These are phyloP conservation scores for Polyodon spathula DNA, from an alignment of 2,113 vertebrate species.

Conservation along the genomic window DNA sequence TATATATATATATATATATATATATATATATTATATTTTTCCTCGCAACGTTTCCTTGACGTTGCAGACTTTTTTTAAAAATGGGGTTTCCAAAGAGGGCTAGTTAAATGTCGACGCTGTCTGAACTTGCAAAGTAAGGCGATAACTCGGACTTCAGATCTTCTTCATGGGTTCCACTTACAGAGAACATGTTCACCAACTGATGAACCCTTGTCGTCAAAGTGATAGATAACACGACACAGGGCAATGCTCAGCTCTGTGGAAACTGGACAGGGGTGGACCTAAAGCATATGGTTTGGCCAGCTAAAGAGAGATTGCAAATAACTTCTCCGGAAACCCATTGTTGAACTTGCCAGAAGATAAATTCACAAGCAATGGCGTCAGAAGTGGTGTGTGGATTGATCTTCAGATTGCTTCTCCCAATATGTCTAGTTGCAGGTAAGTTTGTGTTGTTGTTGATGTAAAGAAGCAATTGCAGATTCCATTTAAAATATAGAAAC, in stretches of 20 bases:
- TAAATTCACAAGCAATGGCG: constrained; percentile 63
- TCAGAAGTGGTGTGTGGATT: constrained; percentile 89
- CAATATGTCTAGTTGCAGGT: constrained; percentile 84
- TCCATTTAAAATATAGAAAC: no score
- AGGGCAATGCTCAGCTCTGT: constrained; percentile 35
- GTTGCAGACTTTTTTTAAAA: background rate
- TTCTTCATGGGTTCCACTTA: constrained; percentile 22
- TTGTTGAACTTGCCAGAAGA: constrained; percentile 27
- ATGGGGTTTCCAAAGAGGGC: background rate
- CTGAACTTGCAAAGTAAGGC: constrained; percentile 1
- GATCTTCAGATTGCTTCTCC: constrained; percentile 86
- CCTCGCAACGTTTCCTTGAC: background rate
- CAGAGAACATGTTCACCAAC: constrained; percentile 30
- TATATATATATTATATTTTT: background rate
- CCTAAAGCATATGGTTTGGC: constrained; percentile 39
- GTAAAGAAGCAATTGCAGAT: no score
- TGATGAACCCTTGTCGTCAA: constrained; percentile 35
- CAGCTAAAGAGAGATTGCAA: constrained; percentile 28
- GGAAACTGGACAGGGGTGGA: constrained; percentile 42
- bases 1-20: background rate
- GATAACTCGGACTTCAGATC: constrained; percentile 18
- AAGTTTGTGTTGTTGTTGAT: constrained; percentile 35
- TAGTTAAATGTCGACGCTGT: background rate
- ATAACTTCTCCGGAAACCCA: constrained; percentile 33
- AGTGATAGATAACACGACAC: constrained; percentile 18